Conservation (phyloP, 2,797 vertebrate genomes). For the Picus viridis region DNA sequence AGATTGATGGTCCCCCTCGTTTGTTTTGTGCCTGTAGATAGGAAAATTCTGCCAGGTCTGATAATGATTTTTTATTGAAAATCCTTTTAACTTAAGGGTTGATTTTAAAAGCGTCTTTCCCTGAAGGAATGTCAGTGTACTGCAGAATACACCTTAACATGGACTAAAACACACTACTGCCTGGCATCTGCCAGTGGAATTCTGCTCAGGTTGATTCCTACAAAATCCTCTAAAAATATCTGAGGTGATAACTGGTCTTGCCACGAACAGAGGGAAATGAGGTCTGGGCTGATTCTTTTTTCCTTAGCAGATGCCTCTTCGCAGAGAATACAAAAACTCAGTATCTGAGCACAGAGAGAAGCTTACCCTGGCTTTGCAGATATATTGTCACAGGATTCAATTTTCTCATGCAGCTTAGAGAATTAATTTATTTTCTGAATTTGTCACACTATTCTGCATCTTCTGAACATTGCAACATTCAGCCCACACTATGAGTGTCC, state of each 20-base stretch:
- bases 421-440: neutral
- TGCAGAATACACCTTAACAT: neutral
- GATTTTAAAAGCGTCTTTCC: neutral
- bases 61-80: neutral
- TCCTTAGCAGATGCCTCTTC: neutral
- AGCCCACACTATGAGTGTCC: fast-evolving
- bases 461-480: neutral
- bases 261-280: neutral
- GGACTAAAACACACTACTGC: neutral
- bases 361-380: neutral
- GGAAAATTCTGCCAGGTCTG: neutral
- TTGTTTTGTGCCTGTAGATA: neutral
- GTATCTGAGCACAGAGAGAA: neutral
- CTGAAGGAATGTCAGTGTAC: neutral
- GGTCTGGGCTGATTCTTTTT: neutral
- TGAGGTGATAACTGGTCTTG: neutral
- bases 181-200: neutral
- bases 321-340: neutral
- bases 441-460: neutral
- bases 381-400: neutral
- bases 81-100: neutral
- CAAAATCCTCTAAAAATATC: neutral
- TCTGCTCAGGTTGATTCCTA: neutral
- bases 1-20: neutral
- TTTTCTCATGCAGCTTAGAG: constrained; percentile 1